phyloP scores from a whole-genome alignment of 2,888 invertebrate species.

The Oscheius myriophilus region DNA sequence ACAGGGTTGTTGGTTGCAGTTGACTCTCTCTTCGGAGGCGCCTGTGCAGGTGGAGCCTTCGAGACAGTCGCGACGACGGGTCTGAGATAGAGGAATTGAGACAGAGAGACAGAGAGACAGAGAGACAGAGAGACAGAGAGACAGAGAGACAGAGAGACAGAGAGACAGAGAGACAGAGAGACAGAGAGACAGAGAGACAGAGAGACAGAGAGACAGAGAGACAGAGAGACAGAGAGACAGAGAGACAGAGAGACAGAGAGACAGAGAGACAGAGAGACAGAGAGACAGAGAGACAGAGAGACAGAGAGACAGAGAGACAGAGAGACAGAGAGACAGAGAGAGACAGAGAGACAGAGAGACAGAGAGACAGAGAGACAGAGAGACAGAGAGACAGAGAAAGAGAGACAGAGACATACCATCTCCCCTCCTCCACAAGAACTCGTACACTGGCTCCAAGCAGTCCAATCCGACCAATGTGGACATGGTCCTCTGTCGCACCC shows the following conservation, averaged over 20 bases:
- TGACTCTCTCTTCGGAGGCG: conserved; percentile 46
- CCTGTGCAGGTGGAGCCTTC: conserved; percentile 46
- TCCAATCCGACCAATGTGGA: conserved; percentile 54
- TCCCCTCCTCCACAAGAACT: conserved; percentile 54
- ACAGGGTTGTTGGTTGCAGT: conserved; percentile 55
- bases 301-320: too few species aligned
- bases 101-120: neutral
- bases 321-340: too few species aligned
- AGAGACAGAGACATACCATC: conserved; percentile 34
- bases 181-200: too few species aligned
- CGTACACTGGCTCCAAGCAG: conserved; percentile 47
- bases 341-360: too few species aligned
- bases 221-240: too few species aligned
- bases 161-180: too few species aligned
- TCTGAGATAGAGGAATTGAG: conserved; percentile 28
- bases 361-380: neutral
- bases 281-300: too few species aligned
- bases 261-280: too few species aligned
- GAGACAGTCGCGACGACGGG: conserved; percentile 49
- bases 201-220: too few species aligned
- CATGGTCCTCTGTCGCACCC: conserved; percentile 52
- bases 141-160: too few species aligned
- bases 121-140: neutral
- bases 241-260: too few species aligned
- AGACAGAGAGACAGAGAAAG: neutral